Base-by-base conservation (phyloP, 2,888 invertebrate species). In the Boloria euphrosyne region DNA sequence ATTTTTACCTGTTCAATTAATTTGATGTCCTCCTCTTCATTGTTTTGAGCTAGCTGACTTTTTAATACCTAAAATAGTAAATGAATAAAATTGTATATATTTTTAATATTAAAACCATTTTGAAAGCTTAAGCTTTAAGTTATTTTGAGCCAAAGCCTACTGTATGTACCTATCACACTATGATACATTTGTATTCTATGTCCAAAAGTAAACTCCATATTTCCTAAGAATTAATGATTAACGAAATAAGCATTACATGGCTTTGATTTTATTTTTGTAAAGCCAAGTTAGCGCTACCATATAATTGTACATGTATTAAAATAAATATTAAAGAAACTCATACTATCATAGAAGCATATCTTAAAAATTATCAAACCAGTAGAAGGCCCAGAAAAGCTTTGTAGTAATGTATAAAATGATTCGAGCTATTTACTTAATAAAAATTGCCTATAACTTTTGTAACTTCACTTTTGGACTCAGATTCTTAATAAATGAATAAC, bases 1-100 rank as follows among this genome's bases (percentile, higher is more conserved):
- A 44, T 4, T 47, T 78, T 75, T 63, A 90, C 90, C 83, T 89
- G 85, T 71, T 90, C 90, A 54, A 90, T 74, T 22, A 82, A 77
- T 68, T 86, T 84, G 73, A 89, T 67, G 63, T 89, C 85, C 60
- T 90, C 90, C 38, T 87, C 89, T 74, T 90, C 90, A 88, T 78
- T 83, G 76, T 77, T 76, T 77, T 86, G 89, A 74, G 82, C 85
- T 82, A 86, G 72, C 72, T 90, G 90, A 75, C 82, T 89, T 85
- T 87, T 90, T 84, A 89, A 87, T 75, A 78, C 81, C 91, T 91
- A 82, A 16, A 78, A 83, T 73, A 66, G 64, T 38, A 67, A 62
- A 71, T 6, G 13, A 13, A 3, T 17, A 6, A 10, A 52, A 55
- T 47, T 10, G 43, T 52, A 43, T 10, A 46, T 51, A n/a, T 17